Conservation (phyloP, 2,888 invertebrate genomes). For the Ischnus inquisitorius region DNA sequence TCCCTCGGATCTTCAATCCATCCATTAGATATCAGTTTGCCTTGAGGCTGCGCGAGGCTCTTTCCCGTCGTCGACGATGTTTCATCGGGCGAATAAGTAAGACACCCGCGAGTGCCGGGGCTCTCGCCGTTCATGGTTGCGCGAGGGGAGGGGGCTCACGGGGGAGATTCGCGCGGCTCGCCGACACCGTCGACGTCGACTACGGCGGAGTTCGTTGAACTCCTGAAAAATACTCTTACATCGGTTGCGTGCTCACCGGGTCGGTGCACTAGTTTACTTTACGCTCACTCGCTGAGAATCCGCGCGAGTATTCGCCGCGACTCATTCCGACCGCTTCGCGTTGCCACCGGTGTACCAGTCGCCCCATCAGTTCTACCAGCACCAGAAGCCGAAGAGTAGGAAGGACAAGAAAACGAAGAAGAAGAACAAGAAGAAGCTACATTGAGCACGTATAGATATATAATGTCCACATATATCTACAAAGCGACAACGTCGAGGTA, state of each 20-base stretch:
- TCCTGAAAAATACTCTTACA: constrained; percentile 83
- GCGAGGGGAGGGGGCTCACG: constrained; percentile 23
- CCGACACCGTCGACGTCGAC: constrained; percentile 68
- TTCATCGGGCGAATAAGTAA: constrained; percentile 66
- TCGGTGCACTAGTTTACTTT: constrained; percentile 82
- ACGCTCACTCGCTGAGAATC: constrained; percentile 74
- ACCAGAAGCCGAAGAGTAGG: constrained; percentile 49
- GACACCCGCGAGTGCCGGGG: constrained; percentile 63
- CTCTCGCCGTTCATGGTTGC: constrained; percentile 52
- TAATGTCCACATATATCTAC: too few species aligned
- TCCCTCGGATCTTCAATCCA: constrained; percentile 49
- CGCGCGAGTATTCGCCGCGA: constrained; percentile 43
- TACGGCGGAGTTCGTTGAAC: constrained; percentile 81
- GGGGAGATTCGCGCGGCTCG: constrained; percentile 46
- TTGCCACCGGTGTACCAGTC: constrained; percentile 62
- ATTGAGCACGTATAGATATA: constrained; percentile 24
- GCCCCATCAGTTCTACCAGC: constrained; percentile 57
- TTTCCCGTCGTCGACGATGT: constrained; percentile 18
- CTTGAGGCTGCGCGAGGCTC: background rate
- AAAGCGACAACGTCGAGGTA: constrained; percentile 34
- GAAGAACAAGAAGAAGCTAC: constrained; percentile 36
- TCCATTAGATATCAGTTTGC: background rate
- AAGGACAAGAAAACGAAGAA: constrained; percentile 20
- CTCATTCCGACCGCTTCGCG: constrained; percentile 40
- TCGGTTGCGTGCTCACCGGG: constrained; percentile 81